A percentile compares a stretch with the other conserved stretches of the same genome.
Evolutionary conservation across 2,888 invertebrate genomes (phyloP).

Genomic region (Euproctis similis): DNA sequence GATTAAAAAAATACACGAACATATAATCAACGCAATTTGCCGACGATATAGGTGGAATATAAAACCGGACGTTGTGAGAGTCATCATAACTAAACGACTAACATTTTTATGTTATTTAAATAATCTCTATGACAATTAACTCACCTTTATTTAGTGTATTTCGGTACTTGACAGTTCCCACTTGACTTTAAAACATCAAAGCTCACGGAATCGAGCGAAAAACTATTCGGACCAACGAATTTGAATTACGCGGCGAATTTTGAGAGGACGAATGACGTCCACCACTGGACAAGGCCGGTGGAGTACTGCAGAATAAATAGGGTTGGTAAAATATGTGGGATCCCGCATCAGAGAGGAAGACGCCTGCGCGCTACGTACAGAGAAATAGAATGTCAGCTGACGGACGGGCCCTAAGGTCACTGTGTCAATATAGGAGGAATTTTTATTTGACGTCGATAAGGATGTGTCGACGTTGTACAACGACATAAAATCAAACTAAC

Average conservation of each 20-base stretch:
- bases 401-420: conserved; percentile 58
- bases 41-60: neutral
- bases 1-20: too few species aligned
- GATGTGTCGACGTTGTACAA: too few species aligned
- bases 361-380: conserved; percentile 46
- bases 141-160: too few species aligned
- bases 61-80: neutral
- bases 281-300: conserved; percentile 22
- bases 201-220: conserved; percentile 15
- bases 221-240: conserved; percentile 21
- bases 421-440: conserved; percentile 45
- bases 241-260: conserved; percentile 19
- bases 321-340: conserved; percentile 37
- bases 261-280: conserved; percentile 23
- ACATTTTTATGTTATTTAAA: neutral
- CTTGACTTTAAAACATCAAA: conserved; percentile 14
- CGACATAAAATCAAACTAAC: too few species aligned
- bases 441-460: too few species aligned
- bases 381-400: conserved; percentile 58
- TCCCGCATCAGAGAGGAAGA: conserved; percentile 44
- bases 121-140: too few species aligned
- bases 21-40: too few species aligned
- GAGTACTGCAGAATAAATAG: conserved; percentile 53
- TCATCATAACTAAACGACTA: neutral
- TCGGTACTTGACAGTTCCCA: conserved; percentile 12